phyloP scores from a whole-genome alignment of 2,797 vertebrate species.

The Syncerus caffer region DNA sequence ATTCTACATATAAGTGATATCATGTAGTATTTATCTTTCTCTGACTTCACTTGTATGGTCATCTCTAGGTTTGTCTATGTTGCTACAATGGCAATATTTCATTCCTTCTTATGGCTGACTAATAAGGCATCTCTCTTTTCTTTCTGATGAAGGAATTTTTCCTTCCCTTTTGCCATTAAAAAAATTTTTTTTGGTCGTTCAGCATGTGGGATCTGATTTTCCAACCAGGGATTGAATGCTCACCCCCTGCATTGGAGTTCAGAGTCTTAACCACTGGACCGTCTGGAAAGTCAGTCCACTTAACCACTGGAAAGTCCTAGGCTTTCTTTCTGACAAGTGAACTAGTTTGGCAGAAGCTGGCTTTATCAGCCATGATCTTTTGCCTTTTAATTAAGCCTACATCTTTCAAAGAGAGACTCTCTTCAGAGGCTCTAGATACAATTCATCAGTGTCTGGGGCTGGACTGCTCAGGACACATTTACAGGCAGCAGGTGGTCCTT shows the following conservation, averaged over 20 bases:
- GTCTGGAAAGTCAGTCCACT: too few species aligned
- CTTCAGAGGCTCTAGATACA: not conserved
- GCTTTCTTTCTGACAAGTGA: not conserved
- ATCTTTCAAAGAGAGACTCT: not conserved
- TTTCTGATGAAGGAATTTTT: not conserved
- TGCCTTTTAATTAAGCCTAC: not conserved
- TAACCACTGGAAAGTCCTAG: not conserved
- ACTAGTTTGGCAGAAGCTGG: not conserved
- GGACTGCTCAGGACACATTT: not conserved
- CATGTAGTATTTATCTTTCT: not conserved
- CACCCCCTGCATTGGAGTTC: fast-evolving
- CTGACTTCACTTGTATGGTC: not conserved
- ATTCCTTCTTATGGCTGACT: not conserved
- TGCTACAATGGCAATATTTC: not conserved
- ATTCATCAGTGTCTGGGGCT: not conserved
- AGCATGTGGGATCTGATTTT: not conserved
- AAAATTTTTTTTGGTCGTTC: fast-evolving
- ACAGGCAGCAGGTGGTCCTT: not conserved
- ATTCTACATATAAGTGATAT: not conserved
- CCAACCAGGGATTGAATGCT: not conserved
- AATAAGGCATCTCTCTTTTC: not conserved
- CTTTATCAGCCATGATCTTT: not conserved
- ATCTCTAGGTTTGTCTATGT: not conserved
- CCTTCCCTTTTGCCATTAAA: not conserved
- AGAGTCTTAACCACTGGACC: not conserved